These are phyloP conservation scores for Nemotelus pantherinus DNA, from an alignment of 2,888 invertebrate genomes.

Conservation along the genomic window DNA sequence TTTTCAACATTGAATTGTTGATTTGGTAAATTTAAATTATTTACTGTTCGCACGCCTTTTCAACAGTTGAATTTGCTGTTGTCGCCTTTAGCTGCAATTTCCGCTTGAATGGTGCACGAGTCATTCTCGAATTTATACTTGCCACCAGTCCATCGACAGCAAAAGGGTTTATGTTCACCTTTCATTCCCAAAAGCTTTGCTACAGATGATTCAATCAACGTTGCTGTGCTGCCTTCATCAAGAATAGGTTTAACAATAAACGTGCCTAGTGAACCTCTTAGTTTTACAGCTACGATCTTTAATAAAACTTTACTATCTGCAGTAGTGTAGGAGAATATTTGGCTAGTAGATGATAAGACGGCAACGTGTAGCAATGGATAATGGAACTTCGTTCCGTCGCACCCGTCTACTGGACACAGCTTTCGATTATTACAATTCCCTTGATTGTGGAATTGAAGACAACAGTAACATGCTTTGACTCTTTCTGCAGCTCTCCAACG, in stretches of 20 bases:
- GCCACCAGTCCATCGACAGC: background rate
- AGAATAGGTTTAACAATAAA: too few relatives aligned
- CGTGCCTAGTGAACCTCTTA: too few relatives aligned
- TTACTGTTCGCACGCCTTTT: too few relatives aligned
- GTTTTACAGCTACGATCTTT: too few relatives aligned
- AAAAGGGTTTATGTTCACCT: background rate
- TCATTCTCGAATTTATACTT: background rate
- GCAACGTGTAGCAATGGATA: too few relatives aligned
- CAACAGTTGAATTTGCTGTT: too few relatives aligned
- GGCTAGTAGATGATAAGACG: too few relatives aligned
- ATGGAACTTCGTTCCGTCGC: background rate
- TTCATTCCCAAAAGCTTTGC: too few relatives aligned
- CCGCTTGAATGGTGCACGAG: background rate
- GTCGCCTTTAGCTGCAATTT: too few relatives aligned
- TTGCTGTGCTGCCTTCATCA: background rate
- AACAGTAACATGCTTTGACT: background rate
- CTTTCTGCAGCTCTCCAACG: constrained; percentile 9
- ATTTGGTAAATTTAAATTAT: background rate
- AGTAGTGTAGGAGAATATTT: too few relatives aligned
- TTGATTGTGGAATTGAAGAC: background rate
- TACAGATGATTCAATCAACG: too few relatives aligned
- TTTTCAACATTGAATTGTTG: background rate
- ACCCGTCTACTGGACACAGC: background rate
- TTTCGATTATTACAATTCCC: background rate
- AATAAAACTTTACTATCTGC: too few relatives aligned